Evolutionary conservation across 2,888 invertebrate genomes (phyloP).

Genomic region (Cheilosia impressa): DNA sequence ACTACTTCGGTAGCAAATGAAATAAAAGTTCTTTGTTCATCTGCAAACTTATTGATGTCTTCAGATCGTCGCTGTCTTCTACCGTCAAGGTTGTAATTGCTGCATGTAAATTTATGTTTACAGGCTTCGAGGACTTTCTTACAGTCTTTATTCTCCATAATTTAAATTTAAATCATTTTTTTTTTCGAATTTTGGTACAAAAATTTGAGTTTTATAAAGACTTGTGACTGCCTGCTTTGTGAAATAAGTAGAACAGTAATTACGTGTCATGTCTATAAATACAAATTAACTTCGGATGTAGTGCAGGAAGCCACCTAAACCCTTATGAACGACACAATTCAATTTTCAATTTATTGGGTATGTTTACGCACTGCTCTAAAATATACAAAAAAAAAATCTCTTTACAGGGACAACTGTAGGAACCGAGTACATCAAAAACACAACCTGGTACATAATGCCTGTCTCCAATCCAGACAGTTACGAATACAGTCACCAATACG

Average conservation of each 20-base stretch:
- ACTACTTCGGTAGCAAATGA: conserved; percentile 36
- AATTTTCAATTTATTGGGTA: too few species aligned
- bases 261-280: too few species aligned
- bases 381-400: neutral
- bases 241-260: neutral
- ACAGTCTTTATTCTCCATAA: neutral
- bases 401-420: conserved; percentile 78
- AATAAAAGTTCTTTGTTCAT: conserved; percentile 43
- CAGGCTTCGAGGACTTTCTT: neutral
- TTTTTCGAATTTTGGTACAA: neutral
- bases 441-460: conserved; percentile 89
- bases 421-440: conserved; percentile 80
- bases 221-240: neutral
- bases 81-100: neutral
- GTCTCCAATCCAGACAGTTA: conserved; percentile 92
- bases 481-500: conserved; percentile 89
- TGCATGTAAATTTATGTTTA: conserved; percentile 5
- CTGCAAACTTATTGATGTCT: neutral
- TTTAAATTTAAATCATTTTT: neutral
- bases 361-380: neutral
- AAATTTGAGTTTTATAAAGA: neutral
- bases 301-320: too few species aligned
- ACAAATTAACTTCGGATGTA: too few species aligned
- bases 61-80: neutral
- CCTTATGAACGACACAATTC: neutral